phyloP scores from a whole-genome alignment of 2,888 invertebrate genomes.

The Parnassius orleans region DNA sequence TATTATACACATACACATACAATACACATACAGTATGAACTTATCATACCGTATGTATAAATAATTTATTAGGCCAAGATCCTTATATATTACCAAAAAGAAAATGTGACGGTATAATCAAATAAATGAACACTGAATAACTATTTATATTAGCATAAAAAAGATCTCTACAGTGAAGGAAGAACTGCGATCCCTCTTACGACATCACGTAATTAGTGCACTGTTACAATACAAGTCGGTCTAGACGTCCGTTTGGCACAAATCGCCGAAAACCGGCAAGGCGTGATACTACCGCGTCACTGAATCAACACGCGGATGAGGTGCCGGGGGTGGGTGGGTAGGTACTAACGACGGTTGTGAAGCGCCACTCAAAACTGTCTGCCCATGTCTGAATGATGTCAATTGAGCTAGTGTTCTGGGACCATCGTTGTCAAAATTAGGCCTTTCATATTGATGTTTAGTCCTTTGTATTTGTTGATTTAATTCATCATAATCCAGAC shows the following conservation, averaged over 20 bases:
- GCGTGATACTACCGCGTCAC: conserved; percentile 79
- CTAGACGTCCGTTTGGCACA: conserved; percentile 80
- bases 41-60: conserved; percentile 1
- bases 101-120: conserved; percentile 5
- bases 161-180: conserved; percentile 46
- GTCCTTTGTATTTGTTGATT: conserved; percentile 62
- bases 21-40: too few species aligned
- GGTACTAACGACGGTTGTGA: conserved; percentile 56
- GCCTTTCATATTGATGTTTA: conserved; percentile 74
- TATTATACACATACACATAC: too few species aligned
- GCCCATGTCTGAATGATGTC: conserved; percentile 70
- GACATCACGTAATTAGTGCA: conserved; percentile 46
- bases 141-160: conserved; percentile 6
- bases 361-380: conserved; percentile 47
- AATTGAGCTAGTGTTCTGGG: conserved; percentile 62
- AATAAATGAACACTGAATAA: neutral
- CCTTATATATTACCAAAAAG: neutral
- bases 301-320: conserved; percentile 67
- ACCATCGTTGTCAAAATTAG: conserved; percentile 69
- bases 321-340: conserved; percentile 64
- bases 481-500: conserved; percentile 69
- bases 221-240: conserved; percentile 45
- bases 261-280: conserved; percentile 76
- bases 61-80: conserved; percentile 24
- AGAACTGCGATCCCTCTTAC: conserved; percentile 57